Evolutionary conservation across 1,140 invertebrate species (phyloP).

Genomic region (Cyclargus thomasi): DNA sequence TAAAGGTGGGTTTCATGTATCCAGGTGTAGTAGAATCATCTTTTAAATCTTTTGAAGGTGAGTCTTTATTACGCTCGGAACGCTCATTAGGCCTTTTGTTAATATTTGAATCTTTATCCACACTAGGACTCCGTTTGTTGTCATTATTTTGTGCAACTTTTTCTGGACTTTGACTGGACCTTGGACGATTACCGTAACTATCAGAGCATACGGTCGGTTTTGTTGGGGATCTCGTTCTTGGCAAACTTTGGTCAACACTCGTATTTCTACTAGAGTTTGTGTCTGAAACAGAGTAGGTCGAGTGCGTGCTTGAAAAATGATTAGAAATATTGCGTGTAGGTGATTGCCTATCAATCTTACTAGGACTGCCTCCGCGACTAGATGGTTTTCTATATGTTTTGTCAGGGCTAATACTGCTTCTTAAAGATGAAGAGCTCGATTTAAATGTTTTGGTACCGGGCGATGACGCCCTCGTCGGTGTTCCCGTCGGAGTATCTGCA

Average conservation of each 20-base stretch:
- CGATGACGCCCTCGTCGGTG: constrained; percentile 61
- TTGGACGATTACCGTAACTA: constrained; percentile 23
- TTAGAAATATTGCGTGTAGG: constrained; percentile 42
- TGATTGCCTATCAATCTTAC: constrained; percentile 50
- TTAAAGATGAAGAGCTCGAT: constrained; percentile 68
- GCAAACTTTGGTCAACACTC: constrained; percentile 33
- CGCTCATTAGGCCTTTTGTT: constrained; percentile 18
- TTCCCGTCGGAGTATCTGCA: constrained; percentile 73
- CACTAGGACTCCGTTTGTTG: constrained; percentile 35
- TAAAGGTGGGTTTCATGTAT: constrained; percentile 48
- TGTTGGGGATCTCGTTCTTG: constrained; percentile 38
- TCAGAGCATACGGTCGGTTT: constrained; percentile 34
- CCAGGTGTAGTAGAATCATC: constrained; percentile 29
- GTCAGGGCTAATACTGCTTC: constrained; percentile 76
- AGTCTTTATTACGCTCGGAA: constrained; percentile 19
- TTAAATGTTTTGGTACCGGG: constrained; percentile 64
- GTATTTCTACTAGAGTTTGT: constrained; percentile 36
- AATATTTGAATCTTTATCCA: constrained; percentile 33
- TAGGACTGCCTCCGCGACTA: constrained; percentile 58
- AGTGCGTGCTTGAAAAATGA: constrained; percentile 45
- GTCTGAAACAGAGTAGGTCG: constrained; percentile 45
- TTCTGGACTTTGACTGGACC: constrained; percentile 38
- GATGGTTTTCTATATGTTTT: constrained; percentile 58
- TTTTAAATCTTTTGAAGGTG: constrained; percentile 11
- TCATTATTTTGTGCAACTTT: constrained; percentile 29